Evolutionary conservation across 2,113 vertebrate genomes (phyloP).

Genomic region (Mirounga angustirostris): DNA sequence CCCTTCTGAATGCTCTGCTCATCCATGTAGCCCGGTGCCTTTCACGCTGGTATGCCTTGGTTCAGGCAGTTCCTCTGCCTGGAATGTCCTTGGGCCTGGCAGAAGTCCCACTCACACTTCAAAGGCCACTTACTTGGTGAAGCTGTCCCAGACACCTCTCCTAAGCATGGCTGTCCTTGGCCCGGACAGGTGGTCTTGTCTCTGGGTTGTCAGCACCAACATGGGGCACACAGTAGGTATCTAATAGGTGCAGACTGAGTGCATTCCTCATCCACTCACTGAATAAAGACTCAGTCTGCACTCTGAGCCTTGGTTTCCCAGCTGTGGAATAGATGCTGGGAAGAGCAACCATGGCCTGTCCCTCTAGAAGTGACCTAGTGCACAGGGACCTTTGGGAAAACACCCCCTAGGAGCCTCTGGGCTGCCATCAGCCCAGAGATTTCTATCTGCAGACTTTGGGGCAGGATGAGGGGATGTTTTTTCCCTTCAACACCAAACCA

Average conservation of each 20-base stretch:
- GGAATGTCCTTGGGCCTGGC: background rate
- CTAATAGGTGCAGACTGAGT: background rate
- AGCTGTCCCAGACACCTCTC: background rate
- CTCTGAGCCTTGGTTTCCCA: background rate
- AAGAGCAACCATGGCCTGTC: background rate
- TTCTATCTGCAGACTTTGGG: background rate
- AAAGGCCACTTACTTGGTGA: background rate
- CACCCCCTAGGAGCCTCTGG: background rate
- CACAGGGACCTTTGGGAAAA: background rate
- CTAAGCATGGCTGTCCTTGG: background rate
- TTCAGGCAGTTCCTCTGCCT: background rate
- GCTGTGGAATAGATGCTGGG: background rate
- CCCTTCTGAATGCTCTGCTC: background rate
- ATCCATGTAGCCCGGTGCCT: fast-evolving
- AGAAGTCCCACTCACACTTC: background rate
- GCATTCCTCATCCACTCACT: background rate
- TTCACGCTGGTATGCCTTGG: background rate
- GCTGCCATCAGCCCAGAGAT: background rate
- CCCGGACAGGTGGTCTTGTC: background rate
- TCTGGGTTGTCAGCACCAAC: background rate
- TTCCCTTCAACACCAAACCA: background rate
- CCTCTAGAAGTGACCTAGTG: background rate
- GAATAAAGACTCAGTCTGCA: background rate
- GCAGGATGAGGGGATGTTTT: background rate
- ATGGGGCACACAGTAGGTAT: background rate